These are phyloP conservation scores for Dryomyza anilis DNA, from an alignment of 2,888 invertebrate genomes.

Conservation along the genomic window DNA sequence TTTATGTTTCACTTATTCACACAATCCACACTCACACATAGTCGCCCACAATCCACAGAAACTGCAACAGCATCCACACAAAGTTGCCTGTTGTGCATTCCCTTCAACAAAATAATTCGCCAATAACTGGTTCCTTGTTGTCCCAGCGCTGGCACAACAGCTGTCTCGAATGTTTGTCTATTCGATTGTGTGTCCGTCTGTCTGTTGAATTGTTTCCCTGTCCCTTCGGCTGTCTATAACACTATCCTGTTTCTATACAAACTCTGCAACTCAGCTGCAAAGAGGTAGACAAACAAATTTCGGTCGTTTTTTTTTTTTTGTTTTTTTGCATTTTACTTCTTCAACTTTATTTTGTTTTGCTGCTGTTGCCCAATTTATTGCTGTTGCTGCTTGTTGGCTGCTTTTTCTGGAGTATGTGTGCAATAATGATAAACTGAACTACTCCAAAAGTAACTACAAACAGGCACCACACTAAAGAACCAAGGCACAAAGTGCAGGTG, in stretches of 20 bases:
- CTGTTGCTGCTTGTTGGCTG: neutral
- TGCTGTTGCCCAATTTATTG: neutral
- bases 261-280: conserved; percentile 12
- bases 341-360: neutral
- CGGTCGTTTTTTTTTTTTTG: neutral
- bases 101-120: too few relatives aligned
- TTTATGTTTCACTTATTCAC: too few relatives aligned
- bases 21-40: too few relatives aligned
- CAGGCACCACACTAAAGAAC: too few relatives aligned
- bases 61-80: neutral
- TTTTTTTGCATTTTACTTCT: neutral
- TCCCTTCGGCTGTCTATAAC: neutral
- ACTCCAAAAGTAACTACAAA: too few relatives aligned
- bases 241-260: neutral
- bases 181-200: neutral
- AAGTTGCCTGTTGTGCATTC: neutral
- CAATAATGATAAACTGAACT: conserved; percentile 2
- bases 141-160: conserved; percentile 2
- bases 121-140: neutral
- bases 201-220: neutral
- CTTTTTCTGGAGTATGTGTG: conserved; percentile 18
- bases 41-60: too few relatives aligned
- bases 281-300: conserved; percentile 13
- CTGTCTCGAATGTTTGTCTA: conserved; percentile 2
- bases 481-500: too few relatives aligned